These are phyloP conservation scores for Melitaea athalia DNA, from an alignment of 2,888 invertebrate genomes.

Conservation along the genomic window DNA sequence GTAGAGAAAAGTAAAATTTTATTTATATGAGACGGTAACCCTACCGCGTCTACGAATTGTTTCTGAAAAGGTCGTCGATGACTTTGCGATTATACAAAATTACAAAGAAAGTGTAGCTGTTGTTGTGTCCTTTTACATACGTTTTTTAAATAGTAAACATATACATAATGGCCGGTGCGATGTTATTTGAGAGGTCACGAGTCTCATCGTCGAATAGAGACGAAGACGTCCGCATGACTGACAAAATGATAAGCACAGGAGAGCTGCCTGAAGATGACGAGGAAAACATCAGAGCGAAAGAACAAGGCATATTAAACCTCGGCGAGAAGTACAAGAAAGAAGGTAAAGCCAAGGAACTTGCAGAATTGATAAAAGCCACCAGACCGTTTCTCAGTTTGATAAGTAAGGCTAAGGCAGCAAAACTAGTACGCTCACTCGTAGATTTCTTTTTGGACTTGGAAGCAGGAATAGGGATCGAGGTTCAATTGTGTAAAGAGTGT, in stretches of 20 bases:
- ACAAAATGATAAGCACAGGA: slow-evolving; percentile 90
- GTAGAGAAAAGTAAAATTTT: slow-evolving; percentile 25
- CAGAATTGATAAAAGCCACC: slow-evolving; percentile 96
- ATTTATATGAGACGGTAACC: slow-evolving; percentile 52
- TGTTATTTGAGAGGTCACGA: slow-evolving; percentile 93
- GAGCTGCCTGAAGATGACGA: slow-evolving; percentile 92
- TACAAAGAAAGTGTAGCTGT: slow-evolving; percentile 77
- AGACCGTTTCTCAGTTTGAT: slow-evolving; percentile 97
- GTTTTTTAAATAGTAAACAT: slow-evolving; percentile 74
- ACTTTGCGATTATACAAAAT: slow-evolving; percentile 82
- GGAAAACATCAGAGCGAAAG: slow-evolving; percentile 94
- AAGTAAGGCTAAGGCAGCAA: slow-evolving; percentile 99
- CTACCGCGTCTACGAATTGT: slow-evolving; percentile 79
- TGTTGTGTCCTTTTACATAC: slow-evolving; percentile 69
- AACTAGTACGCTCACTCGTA: slow-evolving; percentile 97
- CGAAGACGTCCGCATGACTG: slow-evolving; percentile 87
- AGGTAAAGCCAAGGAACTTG: slow-evolving; percentile 95
- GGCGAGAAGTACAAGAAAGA: slow-evolving; percentile 96
- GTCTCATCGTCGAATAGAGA: slow-evolving; percentile 89
- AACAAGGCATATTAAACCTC: slow-evolving; percentile 95
- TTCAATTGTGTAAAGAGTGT: slow-evolving; percentile 96
- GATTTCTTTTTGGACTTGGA: slow-evolving; percentile 99
- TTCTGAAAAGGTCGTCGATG: slow-evolving; percentile 80
- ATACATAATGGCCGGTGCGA: slow-evolving; percentile 92
- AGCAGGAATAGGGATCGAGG: slow-evolving; percentile 97